Conservation (phyloP, 2,888 invertebrate genomes). For the Agriotes lineatus region DNA sequence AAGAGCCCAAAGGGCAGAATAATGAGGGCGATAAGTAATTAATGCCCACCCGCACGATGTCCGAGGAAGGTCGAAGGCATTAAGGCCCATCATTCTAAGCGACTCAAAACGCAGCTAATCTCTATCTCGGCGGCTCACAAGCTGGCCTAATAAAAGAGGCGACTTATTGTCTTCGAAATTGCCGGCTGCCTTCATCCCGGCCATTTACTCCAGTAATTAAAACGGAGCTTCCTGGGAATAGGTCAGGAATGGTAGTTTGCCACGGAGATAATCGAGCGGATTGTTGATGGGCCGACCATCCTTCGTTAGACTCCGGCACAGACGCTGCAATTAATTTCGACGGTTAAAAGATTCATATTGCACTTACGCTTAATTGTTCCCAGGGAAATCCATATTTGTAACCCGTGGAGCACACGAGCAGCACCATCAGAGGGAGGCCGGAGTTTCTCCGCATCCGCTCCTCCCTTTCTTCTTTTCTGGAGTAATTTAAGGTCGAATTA, state of each 20-base stretch:
- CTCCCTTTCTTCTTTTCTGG: too few relatives aligned
- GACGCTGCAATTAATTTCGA: conserved; percentile 18
- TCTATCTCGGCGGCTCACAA: conserved; percentile 4
- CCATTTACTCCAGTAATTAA: conserved; percentile 16
- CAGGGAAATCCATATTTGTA: not conserved
- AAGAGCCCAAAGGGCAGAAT: not conserved
- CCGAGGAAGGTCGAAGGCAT: not conserved
- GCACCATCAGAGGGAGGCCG: too few relatives aligned
- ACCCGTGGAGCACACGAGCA: too few relatives aligned
- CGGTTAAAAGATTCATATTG: conserved; percentile 8
- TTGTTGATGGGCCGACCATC: conserved; percentile 13
- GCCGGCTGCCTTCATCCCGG: conserved; percentile 16
- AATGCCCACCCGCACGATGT: not conserved
- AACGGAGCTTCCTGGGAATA: conserved; percentile 12
- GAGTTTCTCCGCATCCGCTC: too few relatives aligned
- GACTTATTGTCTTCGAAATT: conserved; percentile 17
- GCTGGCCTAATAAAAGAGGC: conserved; percentile 13
- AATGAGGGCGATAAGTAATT: conserved; percentile 5
- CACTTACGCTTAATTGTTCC: not conserved
- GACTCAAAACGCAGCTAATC: conserved; percentile 10
- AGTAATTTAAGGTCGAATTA: too few relatives aligned
- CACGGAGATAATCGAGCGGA: conserved; percentile 4
- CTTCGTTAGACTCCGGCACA: conserved; percentile 4
- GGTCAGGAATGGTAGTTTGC: conserved; percentile 2
- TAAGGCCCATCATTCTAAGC: not conserved